Evolutionary conservation across 2,113 vertebrate species (phyloP).

Genomic region (Vimba vimba): DNA sequence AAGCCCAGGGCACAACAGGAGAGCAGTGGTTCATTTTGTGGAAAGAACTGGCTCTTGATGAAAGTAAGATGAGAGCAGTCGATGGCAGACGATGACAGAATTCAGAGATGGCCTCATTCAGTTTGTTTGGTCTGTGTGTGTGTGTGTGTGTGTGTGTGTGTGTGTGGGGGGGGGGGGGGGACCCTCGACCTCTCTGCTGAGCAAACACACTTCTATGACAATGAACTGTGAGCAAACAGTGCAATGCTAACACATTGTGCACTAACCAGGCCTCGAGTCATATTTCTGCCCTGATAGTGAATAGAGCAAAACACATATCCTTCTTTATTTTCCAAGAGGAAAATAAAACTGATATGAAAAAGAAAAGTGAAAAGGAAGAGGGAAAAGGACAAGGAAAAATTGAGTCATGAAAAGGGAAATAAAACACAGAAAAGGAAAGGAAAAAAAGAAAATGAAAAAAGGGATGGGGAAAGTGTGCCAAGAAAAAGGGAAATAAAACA

Average conservation of each 20-base stretch:
- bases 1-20: background rate
- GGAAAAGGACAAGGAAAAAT: background rate
- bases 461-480: too few relatives aligned
- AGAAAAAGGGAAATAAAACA: too few relatives aligned
- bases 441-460: background rate
- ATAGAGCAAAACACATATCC: background rate
- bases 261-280: background rate
- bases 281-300: background rate
- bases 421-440: background rate
- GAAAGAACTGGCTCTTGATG: constrained; percentile 18
- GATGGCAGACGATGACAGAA: constrained; percentile 27
- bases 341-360: background rate
- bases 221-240: background rate
- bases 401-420: too few relatives aligned
- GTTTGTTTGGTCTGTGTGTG: background rate
- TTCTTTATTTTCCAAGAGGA: too few relatives aligned
- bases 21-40: background rate
- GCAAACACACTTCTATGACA: constrained; percentile 26
- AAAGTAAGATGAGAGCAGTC: constrained; percentile 11
- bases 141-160: background rate
- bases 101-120: constrained; percentile 12
- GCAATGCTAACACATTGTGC: background rate
- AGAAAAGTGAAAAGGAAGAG: background rate
- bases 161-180: too few relatives aligned
- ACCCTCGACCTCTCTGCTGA: background rate